Conservation (phyloP, 2,113 vertebrate species). For the Amia ocellicauda region DNA sequence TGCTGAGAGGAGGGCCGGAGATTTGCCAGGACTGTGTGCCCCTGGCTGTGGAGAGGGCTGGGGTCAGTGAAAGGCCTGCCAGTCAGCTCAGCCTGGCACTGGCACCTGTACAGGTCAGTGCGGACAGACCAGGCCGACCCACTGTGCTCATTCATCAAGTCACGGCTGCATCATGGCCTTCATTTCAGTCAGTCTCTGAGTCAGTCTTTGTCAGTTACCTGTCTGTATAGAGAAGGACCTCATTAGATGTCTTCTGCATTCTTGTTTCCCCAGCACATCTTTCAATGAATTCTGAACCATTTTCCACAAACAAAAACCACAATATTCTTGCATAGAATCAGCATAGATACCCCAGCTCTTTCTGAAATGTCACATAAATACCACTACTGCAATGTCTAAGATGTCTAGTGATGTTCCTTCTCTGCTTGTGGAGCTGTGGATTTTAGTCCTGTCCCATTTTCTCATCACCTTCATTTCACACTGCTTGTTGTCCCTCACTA, state of each 20-base stretch:
- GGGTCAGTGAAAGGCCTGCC: conserved; percentile 3
- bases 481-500: conserved; percentile 37
- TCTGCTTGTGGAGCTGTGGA: background rate
- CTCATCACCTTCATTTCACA: conserved; percentile 25
- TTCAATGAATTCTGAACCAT: no score
- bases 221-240: conserved; percentile 20
- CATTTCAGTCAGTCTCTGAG: conserved; percentile 16
- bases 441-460: conserved; percentile 6
- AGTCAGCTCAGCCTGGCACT: conserved; percentile 15
- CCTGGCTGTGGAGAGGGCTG: conserved; percentile 1
- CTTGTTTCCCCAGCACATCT: no score
- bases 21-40: conserved; percentile 18
- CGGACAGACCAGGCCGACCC: conserved; percentile 1
- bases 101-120: conserved; percentile 49
- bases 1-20: conserved; percentile 12
- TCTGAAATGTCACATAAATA: no score
- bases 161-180: conserved; percentile 26
- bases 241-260: background rate
- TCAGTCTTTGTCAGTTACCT: background rate
- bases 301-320: no score
- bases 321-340: no score
- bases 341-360: no score
- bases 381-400: no score
- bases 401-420: conserved; percentile 12
- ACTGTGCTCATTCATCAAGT: conserved; percentile 14